These are phyloP conservation scores for Squalus acanthias DNA, from an alignment of 2,797 vertebrate genomes.

Conservation along the genomic window DNA sequence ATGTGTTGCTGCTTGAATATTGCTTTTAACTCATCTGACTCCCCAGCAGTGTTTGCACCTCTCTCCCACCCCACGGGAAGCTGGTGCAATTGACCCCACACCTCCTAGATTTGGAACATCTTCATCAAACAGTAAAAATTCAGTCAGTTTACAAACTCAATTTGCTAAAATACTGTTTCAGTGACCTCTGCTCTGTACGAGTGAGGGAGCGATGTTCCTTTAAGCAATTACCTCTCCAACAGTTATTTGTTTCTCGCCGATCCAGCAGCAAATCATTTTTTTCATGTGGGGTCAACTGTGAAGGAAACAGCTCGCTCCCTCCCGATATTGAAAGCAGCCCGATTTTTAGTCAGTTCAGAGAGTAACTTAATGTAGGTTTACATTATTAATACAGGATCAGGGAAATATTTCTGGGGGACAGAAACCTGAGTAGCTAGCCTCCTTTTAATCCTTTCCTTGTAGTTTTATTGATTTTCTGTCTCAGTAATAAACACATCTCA, in stretches of 20 bases:
- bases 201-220: not conserved
- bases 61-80: not conserved
- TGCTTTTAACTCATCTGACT: too few species aligned
- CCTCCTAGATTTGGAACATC: not conserved
- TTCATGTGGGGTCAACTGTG: not conserved
- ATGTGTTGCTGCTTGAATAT: not conserved
- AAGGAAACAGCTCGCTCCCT: not conserved
- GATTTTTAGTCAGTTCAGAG: not conserved
- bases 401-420: not conserved
- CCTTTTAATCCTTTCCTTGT: slow-evolving; percentile 8
- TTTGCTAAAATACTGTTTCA: not conserved
- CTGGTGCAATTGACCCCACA: too few species aligned
- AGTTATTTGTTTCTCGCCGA: not conserved
- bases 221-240: not conserved
- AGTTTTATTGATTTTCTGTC: slow-evolving; percentile 15
- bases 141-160: not conserved
- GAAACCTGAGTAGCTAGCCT: not conserved
- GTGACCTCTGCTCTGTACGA: not conserved
- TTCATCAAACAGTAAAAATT: not conserved
- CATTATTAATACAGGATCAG: slow-evolving; percentile 15
- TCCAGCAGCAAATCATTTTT: not conserved
- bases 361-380: slow-evolving; percentile 13
- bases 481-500: not conserved
- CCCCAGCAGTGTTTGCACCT: too few species aligned
- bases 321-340: not conserved